These are phyloP conservation scores for Ischnura elegans DNA, from an alignment of 2,888 invertebrate genomes.

Conservation along the genomic window DNA sequence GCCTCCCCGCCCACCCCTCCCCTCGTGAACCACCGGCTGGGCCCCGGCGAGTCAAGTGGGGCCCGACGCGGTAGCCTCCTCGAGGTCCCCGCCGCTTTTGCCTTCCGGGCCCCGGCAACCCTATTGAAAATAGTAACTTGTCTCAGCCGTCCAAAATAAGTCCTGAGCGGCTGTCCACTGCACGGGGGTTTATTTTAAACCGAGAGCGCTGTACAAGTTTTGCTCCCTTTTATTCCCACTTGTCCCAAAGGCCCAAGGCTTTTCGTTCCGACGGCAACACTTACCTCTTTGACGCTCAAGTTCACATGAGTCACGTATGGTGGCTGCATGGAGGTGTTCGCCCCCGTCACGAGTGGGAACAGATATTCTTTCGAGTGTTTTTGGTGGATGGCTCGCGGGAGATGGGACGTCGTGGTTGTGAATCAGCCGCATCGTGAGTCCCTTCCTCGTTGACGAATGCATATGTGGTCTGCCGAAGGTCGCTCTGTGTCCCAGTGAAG, in stretches of 20 bases:
- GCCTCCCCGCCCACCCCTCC: neutral
- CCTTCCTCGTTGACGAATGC: neutral
- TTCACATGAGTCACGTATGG: conserved; percentile 57
- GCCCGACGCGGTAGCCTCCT: neutral
- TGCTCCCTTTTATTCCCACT: conserved; percentile 42
- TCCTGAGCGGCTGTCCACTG: conserved; percentile 68
- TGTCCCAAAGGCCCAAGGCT: neutral
- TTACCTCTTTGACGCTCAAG: neutral
- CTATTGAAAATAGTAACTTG: conserved; percentile 68
- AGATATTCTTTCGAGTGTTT: neutral
- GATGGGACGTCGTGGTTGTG: neutral
- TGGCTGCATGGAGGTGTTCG: neutral
- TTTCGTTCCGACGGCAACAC: neutral
- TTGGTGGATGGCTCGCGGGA: neutral
- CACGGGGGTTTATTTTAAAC: conserved; percentile 68
- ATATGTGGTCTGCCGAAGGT: neutral
- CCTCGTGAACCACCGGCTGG: neutral
- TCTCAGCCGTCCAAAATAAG: conserved; percentile 69
- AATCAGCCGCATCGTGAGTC: neutral
- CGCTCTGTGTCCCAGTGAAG: neutral
- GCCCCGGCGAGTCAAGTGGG: neutral
- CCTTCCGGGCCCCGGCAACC: conserved; percentile 55
- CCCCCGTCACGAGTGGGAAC: neutral
- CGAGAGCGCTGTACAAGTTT: conserved; percentile 63
- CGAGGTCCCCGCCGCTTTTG: conserved; percentile 40